Evolutionary conservation across 2,888 invertebrate species (phyloP).

Genomic region (Netelia inedita): DNA sequence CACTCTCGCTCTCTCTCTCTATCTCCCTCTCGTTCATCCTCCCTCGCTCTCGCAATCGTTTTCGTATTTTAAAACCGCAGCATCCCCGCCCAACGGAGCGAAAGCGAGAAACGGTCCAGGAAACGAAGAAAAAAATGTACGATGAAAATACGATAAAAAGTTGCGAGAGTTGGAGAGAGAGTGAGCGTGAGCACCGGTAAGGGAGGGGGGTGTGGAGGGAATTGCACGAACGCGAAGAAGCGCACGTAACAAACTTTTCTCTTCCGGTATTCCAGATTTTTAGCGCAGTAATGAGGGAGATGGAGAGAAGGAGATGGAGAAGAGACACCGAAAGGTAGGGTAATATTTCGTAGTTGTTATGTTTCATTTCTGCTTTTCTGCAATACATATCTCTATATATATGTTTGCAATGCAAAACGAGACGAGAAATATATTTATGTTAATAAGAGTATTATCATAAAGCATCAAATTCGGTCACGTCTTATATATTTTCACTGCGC

Average conservation of each 20-base stretch:
- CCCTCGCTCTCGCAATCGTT: not conserved
- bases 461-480: constrained; percentile 14
- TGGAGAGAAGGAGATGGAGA: not conserved
- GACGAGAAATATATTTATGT: constrained; percentile 20
- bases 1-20: constrained; percentile 7
- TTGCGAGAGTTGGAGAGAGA: not conserved
- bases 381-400: not conserved
- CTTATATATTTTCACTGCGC: not conserved
- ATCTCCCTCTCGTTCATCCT: no score
- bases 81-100: constrained; percentile 6
- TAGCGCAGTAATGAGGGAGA: constrained; percentile 14
- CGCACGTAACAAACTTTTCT: constrained; percentile 40
- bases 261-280: not conserved
- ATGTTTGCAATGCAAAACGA: not conserved
- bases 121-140: constrained; percentile 56
- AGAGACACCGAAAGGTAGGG: constrained; percentile 2
- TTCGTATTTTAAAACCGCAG: constrained; percentile 44
- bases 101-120: constrained; percentile 29
- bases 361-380: not conserved
- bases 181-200: not conserved
- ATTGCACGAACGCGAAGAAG: constrained; percentile 38
- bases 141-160: constrained; percentile 28
- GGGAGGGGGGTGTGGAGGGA: no score
- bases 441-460: constrained; percentile 34
- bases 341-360: not conserved